Percentiles rank a stretch among this genome's conserved stretches.
Evolutionary conservation across 1,140 invertebrate species (phyloP).

Genomic region (Drosophila azteca): DNA sequence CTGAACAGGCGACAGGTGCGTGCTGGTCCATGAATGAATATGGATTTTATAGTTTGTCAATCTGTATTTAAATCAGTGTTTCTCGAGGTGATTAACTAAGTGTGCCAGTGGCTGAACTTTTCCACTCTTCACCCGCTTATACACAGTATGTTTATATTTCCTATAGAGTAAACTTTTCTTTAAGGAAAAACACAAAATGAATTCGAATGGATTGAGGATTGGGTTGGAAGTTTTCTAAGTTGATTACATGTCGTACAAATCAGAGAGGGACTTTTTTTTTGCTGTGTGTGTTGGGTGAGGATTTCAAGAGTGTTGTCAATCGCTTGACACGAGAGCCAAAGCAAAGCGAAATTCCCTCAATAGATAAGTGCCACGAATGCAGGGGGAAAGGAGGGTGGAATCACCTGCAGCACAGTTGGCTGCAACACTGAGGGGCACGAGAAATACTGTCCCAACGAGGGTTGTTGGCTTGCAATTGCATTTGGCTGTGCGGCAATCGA

Average conservation of each 20-base stretch:
- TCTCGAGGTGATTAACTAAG: background rate
- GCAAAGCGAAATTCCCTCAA: constrained; percentile 15
- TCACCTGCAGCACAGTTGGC: constrained; percentile 27
- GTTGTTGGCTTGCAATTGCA: constrained; percentile 30
- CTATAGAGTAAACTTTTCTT: background rate
- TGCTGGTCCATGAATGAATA: constrained; percentile 14
- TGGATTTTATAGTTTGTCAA: constrained; percentile 12
- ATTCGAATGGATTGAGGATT: background rate
- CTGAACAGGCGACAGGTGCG: constrained; percentile 42
- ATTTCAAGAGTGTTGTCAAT: constrained; percentile 33
- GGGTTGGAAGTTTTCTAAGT: constrained; percentile 2
- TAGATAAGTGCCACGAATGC: constrained; percentile 19
- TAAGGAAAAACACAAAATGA: constrained; percentile 8
- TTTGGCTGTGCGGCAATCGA: constrained; percentile 35
- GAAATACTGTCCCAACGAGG: constrained; percentile 10
- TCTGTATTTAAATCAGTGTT: constrained; percentile 6
- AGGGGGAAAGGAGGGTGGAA: constrained; percentile 33
- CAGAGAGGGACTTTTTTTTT: constrained; percentile 21
- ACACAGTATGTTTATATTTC: background rate
- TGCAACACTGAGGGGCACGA: background rate
- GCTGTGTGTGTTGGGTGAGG: constrained; percentile 2
- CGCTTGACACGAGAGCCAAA: constrained; percentile 14
- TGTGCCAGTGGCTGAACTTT: background rate
- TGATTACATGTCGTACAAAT: constrained; percentile 12
- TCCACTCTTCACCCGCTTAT: background rate